These are phyloP conservation scores for Seriola rivoliana DNA, from an alignment of 2,113 vertebrate species.

Conservation along the genomic window DNA sequence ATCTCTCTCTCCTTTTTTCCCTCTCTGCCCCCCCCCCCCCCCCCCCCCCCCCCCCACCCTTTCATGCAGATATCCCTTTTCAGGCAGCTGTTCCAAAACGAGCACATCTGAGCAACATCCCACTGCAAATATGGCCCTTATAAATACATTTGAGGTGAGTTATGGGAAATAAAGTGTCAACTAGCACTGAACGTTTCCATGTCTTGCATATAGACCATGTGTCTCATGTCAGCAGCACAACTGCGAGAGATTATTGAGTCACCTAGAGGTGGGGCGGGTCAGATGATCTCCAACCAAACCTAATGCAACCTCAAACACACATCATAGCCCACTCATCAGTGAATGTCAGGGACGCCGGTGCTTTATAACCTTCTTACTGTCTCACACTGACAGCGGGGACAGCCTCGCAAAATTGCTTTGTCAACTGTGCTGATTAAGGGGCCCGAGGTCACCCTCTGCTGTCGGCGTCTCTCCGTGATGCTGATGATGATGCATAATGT, in stretches of 20 bases:
- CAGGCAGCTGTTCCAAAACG: slow-evolving; percentile 45
- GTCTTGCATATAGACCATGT: not conserved
- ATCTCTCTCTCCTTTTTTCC: slow-evolving; percentile 44
- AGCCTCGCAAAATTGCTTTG: slow-evolving; percentile 55
- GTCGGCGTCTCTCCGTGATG: slow-evolving; percentile 12
- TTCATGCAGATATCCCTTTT: slow-evolving; percentile 63
- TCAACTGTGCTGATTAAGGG: slow-evolving; percentile 75
- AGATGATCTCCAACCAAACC: slow-evolving; percentile 4
- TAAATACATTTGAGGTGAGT: slow-evolving; percentile 17
- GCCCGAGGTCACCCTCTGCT: slow-evolving; percentile 68
- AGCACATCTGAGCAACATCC: slow-evolving; percentile 25
- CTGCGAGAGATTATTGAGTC: not conserved
- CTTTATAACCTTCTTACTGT: slow-evolving; percentile 53
- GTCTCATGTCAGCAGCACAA: not conserved
- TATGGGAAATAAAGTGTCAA: not conserved
- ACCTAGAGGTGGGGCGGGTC: not conserved
- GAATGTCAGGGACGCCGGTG: slow-evolving; percentile 49
- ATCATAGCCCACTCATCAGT: not conserved
- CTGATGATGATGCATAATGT: slow-evolving; percentile 57
- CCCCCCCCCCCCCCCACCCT: not conserved
- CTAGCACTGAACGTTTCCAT: not conserved
- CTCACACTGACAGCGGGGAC: slow-evolving; percentile 29
- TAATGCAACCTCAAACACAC: slow-evolving; percentile 10
- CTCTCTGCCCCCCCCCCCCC: not conserved
- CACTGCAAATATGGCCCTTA: not conserved